A percentile compares a stretch with the other conserved stretches of the same genome.
Evolutionary conservation across 2,113 vertebrate species (phyloP).

Genomic region (Thinocorus orbignyianus): DNA sequence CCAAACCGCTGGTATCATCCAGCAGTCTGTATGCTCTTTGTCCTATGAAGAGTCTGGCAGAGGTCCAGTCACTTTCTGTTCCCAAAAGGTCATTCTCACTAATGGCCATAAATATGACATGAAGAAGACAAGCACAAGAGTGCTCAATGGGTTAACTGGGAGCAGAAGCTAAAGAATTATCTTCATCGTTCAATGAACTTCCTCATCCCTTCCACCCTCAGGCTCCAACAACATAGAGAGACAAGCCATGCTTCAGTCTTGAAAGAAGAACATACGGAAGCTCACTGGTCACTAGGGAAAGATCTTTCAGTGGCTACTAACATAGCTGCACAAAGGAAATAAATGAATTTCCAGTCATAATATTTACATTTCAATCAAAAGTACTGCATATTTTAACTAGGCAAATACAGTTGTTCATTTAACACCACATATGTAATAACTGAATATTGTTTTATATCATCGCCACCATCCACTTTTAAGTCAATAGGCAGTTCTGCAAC

Average conservation of each 20-base stretch:
- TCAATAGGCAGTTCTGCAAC: conserved; percentile 1
- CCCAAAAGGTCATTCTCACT: not conserved
- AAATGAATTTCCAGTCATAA: conserved; percentile 16
- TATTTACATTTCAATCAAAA: conserved; percentile 18
- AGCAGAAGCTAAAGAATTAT: not conserved
- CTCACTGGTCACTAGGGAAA: not conserved
- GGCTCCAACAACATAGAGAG: not conserved
- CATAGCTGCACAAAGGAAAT: not conserved
- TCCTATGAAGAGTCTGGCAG: not conserved
- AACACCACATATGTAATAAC: not conserved
- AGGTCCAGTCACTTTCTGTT: not conserved
- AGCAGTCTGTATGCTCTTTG: not conserved
- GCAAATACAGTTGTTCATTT: not conserved
- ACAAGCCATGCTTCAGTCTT: not conserved
- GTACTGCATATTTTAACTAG: not conserved
- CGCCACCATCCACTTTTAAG: not conserved
- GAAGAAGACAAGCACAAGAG: not conserved
- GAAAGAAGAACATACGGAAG: not conserved
- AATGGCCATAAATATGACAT: not conserved
- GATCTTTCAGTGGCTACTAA: not conserved
- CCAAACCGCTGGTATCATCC: not conserved
- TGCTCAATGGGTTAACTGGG: not conserved
- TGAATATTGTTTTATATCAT: not conserved
- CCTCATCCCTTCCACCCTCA: not conserved
- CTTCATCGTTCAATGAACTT: not conserved